Base-by-base conservation (phyloP, 2,888 invertebrate genomes). In the Stomorhina lunata region DNA sequence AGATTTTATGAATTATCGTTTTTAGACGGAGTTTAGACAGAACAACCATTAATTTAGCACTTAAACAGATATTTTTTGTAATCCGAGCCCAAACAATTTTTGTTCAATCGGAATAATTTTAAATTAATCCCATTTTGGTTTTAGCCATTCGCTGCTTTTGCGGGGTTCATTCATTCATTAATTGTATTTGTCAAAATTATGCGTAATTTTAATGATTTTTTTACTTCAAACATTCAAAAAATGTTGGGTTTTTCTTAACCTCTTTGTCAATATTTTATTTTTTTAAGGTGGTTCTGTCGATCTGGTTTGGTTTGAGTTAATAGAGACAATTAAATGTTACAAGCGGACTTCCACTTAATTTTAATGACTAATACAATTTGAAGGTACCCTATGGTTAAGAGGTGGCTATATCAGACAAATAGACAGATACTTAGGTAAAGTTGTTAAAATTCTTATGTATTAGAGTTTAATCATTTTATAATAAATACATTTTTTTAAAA, bases 311-410 rank as follows among this genome's bases (percentile, higher is more conserved):
- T 69, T 34, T 17, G 1, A 25, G 43, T 4, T 43, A 22, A 61
- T 17, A 17, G 72, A 10, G 12, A 45, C 9, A 77, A 57, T 57
- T 78, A 75, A 59, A 34, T 71, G 75, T 79, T 65, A 79, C 32
- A 79, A 82, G 69, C 69, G 50, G 79, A 75, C 76, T 82, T 82
- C 69, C 69, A 79, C 25, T 71, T 61, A 66, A 82, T 65, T 55
- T 37, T n/a, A 48, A 48, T 71, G 71, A 79, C 75, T 71, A 79
- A 76, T 61, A 7, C 5, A 6, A 50, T 37, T n/a, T 7, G 7
- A 9, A 40, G 5, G 12, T 12, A 55, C 68, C 27, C 68, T 77
- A 77, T 43, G 61, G 10, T 40, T 34, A n/a, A n/a, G n/a, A n/a
- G n/a, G n/a, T n/a, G n/a, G n/a, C n/a, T n/a, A n/a, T n/a, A n/a